Evolutionary conservation across 2,113 vertebrate genomes (phyloP).

Genomic region (Epinephelus lanceolatus): DNA sequence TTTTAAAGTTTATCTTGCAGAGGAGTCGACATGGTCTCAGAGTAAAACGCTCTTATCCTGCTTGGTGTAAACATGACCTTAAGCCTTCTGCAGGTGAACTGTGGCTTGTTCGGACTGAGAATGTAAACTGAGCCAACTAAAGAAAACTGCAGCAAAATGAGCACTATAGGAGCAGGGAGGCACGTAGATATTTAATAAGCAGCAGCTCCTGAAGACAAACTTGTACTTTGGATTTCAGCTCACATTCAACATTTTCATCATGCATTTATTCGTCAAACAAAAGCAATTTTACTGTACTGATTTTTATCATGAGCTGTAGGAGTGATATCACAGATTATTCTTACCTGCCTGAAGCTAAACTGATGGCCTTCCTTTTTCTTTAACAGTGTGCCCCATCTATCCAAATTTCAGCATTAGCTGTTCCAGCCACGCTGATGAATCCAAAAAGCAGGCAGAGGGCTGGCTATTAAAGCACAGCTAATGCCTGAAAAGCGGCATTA

Average conservation of each 20-base stretch:
- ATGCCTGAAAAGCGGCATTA: slow-evolving; percentile 33
- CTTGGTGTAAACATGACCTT: slow-evolving; percentile 18
- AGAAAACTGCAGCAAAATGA: not conserved
- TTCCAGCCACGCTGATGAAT: slow-evolving; percentile 32
- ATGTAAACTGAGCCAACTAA: not conserved
- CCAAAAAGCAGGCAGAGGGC: slow-evolving; percentile 25
- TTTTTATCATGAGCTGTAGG: not conserved
- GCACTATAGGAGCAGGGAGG: not conserved
- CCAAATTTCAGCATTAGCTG: slow-evolving; percentile 17
- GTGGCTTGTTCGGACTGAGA: not conserved
- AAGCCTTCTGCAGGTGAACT: not conserved
- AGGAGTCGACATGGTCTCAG: not conserved
- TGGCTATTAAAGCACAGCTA: slow-evolving; percentile 13
- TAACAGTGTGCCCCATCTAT: too few relatives aligned
- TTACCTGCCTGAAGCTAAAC: not conserved
- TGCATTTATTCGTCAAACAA: not conserved
- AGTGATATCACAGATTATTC: not conserved
- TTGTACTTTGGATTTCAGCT: not conserved
- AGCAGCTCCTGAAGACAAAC: not conserved
- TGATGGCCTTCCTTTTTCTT: not conserved
- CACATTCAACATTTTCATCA: not conserved
- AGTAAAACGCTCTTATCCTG: slow-evolving; percentile 5
- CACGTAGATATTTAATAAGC: not conserved
- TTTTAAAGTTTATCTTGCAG: slow-evolving; percentile 6
- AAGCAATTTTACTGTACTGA: not conserved